Percentiles rank a stretch among this genome's conserved stretches.
Conservation (phyloP, 2,888 invertebrate species). For the Hyposoter didymator region DNA sequence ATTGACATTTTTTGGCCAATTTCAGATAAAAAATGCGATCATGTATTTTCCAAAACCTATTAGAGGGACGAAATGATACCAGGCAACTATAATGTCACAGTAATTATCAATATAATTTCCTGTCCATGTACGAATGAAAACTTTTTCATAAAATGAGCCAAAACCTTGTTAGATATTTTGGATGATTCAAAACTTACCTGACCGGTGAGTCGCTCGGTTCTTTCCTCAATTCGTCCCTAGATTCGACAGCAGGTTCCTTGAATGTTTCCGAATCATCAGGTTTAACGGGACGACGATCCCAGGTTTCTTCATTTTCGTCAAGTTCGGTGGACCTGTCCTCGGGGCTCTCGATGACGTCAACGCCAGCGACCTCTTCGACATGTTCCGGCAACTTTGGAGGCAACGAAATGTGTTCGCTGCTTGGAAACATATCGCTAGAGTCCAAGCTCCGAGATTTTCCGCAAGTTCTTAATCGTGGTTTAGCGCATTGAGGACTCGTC, state of each 20-base stretch:
- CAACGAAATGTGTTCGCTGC: constrained; percentile 83
- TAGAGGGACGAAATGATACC: no score
- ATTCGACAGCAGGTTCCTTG: constrained; percentile 50
- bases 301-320: constrained; percentile 51
- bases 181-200: constrained; percentile 71
- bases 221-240: constrained; percentile 52
- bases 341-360: constrained; percentile 45
- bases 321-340: constrained; percentile 58
- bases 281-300: neutral
- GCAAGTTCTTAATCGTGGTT: constrained; percentile 88
- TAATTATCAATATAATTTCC: no score
- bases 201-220: constrained; percentile 75
- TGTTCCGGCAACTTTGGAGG: constrained; percentile 79
- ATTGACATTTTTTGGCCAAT: no score
- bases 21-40: no score
- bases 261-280: constrained; percentile 33
- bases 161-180: no score
- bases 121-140: no score
- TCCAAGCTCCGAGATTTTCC: constrained; percentile 94
- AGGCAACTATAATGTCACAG: no score
- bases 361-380: constrained; percentile 73
- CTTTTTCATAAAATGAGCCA: no score
- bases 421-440: constrained; percentile 91
- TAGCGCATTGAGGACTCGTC: constrained; percentile 74
- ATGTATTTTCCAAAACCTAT: no score